These are phyloP conservation scores for Muscidifurax raptorellus DNA, from an alignment of 1,140 invertebrate genomes.

Conservation along the genomic window DNA sequence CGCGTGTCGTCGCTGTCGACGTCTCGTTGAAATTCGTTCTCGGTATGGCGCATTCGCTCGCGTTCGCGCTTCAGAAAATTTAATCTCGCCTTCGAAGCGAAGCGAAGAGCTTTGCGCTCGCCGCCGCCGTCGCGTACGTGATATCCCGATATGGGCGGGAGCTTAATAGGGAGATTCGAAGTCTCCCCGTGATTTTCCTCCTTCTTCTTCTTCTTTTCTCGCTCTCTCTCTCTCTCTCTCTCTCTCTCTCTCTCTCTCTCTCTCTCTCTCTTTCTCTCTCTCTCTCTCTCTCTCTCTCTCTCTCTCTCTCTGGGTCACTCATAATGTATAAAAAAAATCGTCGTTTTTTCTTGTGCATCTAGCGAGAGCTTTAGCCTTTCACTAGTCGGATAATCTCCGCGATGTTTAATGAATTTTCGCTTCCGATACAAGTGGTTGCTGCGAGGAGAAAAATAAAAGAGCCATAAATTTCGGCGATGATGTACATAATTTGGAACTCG, in stretches of 20 bases:
- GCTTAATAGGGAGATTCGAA: slow-evolving; percentile 45
- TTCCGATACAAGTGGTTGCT: slow-evolving; percentile 21
- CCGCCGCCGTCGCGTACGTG: slow-evolving; percentile 16
- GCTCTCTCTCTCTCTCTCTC: slow-evolving; percentile 6
- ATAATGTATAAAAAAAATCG: neutral
- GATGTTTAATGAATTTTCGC: slow-evolving; percentile 10
- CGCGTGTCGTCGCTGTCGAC: neutral
- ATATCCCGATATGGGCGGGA: slow-evolving; percentile 42
- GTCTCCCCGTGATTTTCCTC: slow-evolving; percentile 22
- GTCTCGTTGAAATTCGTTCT: slow-evolving; percentile 40
- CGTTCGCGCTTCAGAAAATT: slow-evolving; percentile 44
- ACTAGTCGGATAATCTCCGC: slow-evolving; percentile 35
- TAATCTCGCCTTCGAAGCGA: slow-evolving; percentile 30
- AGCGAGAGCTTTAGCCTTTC: slow-evolving; percentile 9
- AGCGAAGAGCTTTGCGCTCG: slow-evolving; percentile 8
- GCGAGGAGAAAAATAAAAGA: neutral
- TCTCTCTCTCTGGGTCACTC: too few relatives aligned
- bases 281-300: neutral
- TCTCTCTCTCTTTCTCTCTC: neutral
- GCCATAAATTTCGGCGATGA: too few relatives aligned
- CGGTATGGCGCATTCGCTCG: slow-evolving; percentile 14
- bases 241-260: slow-evolving; percentile 9
- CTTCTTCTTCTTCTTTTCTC: neutral
- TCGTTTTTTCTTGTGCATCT: neutral
- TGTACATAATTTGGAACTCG: too few relatives aligned